Conservation (phyloP, 2,888 invertebrate genomes). For the Anaspis maculata region DNA sequence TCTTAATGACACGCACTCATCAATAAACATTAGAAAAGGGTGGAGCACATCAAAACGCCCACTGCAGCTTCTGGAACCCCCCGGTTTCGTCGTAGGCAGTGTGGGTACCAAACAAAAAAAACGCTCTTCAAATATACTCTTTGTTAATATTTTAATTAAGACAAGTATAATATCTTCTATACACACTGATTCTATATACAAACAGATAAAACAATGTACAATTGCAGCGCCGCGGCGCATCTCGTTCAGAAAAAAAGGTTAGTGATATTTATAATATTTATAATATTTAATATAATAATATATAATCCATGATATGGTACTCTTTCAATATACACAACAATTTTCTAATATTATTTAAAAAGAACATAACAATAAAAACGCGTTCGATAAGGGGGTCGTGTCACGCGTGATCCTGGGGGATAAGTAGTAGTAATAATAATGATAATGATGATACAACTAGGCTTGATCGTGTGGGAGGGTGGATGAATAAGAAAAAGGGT, state of each 20-base stretch:
- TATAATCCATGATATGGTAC: constrained; percentile 41
- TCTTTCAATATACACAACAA: constrained; percentile 40
- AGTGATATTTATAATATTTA: constrained; percentile 22
- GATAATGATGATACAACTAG: constrained; percentile 24
- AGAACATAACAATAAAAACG: constrained; percentile 35
- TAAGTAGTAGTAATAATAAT: too few relatives aligned
- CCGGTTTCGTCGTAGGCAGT: too few relatives aligned
- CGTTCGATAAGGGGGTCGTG: too few relatives aligned
- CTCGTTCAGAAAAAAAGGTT: constrained; percentile 36
- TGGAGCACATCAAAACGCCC: too few relatives aligned
- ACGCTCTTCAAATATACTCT: constrained; percentile 40
- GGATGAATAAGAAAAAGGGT: too few relatives aligned
- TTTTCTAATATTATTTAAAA: constrained; percentile 27
- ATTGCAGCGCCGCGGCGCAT: constrained; percentile 31
- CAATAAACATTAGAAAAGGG: too few relatives aligned
- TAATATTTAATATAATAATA: constrained; percentile 24
- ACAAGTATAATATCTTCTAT: constrained; percentile 46
- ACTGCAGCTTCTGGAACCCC: too few relatives aligned
- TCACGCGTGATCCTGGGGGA: too few relatives aligned
- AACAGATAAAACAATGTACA: constrained; percentile 44
- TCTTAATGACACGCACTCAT: too few relatives aligned
- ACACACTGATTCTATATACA: constrained; percentile 47
- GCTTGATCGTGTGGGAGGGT: constrained; percentile 24
- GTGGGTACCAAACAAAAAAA: too few relatives aligned
- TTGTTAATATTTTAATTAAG: constrained; percentile 46